These are phyloP conservation scores for Ernsta delagoae DNA, from an alignment of 2,888 invertebrate species.

Conservation along the genomic window DNA sequence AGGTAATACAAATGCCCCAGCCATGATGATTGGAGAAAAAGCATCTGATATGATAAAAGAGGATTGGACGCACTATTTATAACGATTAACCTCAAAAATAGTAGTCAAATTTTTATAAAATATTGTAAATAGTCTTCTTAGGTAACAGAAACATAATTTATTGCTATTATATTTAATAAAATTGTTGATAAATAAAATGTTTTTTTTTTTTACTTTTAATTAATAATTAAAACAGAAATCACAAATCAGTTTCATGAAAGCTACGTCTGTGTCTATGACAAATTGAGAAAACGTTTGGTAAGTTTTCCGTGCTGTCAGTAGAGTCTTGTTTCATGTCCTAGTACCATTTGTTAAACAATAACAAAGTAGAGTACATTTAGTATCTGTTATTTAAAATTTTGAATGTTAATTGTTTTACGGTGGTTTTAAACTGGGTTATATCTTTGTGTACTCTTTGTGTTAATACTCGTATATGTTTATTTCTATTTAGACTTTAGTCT, in stretches of 20 bases:
- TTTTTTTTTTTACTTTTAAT: not conserved
- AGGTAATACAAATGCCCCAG: too few relatives aligned
- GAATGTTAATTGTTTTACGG: too few relatives aligned
- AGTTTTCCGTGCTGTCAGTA: not conserved
- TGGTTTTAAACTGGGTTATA: not conserved
- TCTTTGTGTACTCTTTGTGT: not conserved
- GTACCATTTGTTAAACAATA: not conserved
- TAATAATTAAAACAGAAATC: too few relatives aligned
- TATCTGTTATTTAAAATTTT: not conserved
- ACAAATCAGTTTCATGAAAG: too few relatives aligned
- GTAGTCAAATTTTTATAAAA: not conserved
- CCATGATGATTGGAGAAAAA: constrained; percentile 91
- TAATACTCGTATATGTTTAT: too few relatives aligned
- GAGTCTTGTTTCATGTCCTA: not conserved
- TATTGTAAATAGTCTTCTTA: constrained; percentile 5
- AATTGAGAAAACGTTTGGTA: not conserved
- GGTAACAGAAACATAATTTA: not conserved
- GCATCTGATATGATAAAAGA: constrained; percentile 68
- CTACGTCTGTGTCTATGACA: too few relatives aligned
- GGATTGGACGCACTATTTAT: constrained; percentile 53
- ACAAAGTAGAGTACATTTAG: not conserved
- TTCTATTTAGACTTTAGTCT: too few relatives aligned
- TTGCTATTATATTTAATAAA: constrained; percentile 1
- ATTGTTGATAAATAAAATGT: not conserved
- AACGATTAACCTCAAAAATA: not conserved